Evolutionary conservation across 2,888 invertebrate genomes (phyloP).

Genomic region (Stenodera caucasica): DNA sequence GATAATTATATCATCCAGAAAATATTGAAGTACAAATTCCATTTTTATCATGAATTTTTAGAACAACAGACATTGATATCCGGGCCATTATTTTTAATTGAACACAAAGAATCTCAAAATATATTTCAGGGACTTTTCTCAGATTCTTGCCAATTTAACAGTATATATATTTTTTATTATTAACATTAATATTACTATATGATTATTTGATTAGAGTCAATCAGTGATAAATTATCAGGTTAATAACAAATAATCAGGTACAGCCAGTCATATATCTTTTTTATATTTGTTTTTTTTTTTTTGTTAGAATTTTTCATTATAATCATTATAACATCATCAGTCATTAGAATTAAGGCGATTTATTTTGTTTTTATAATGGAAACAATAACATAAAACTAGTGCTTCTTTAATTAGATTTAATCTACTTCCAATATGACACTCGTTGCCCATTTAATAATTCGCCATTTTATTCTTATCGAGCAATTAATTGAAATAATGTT

Average conservation of each 20-base stretch:
- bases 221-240: conserved; percentile 39
- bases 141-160: conserved; percentile 36
- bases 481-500: conserved; percentile 24
- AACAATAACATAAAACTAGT: conserved; percentile 31
- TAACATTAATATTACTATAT: background rate
- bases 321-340: conserved; percentile 34
- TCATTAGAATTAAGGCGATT: conserved; percentile 39
- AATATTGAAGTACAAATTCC: conserved; percentile 45
- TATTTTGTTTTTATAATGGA: background rate
- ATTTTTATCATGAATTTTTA: conserved; percentile 31
- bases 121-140: conserved; percentile 36
- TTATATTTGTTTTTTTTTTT: conserved; percentile 2
- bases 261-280: conserved; percentile 24
- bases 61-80: no score
- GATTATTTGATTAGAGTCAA: conserved; percentile 8
- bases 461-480: conserved; percentile 9
- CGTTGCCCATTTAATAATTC: conserved; percentile 23
- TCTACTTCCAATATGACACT: conserved; percentile 38
- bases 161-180: conserved; percentile 32
- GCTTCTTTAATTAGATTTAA: conserved; percentile 42
- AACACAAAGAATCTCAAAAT: conserved; percentile 2
- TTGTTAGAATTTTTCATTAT: conserved; percentile 19
- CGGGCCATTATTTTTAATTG: no score
- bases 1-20: conserved; percentile 37
- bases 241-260: conserved; percentile 38